These are phyloP conservation scores for Pagetopsis macropterus DNA, from an alignment of 2,797 vertebrate genomes.

Conservation along the genomic window DNA sequence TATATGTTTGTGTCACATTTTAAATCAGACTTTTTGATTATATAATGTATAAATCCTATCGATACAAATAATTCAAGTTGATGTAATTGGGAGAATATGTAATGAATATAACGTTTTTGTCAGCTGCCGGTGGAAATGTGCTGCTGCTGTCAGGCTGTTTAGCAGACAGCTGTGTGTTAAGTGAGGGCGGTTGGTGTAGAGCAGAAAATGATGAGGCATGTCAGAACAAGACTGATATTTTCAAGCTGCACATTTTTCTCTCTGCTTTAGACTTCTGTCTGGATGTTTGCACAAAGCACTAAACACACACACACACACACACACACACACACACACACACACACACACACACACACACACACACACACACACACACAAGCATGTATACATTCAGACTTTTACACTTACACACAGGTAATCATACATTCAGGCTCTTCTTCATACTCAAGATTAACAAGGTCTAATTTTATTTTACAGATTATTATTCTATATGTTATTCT, in stretches of 20 bases:
- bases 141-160: slow-evolving; percentile 37
- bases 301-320: slow-evolving; percentile 40
- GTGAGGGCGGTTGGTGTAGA: slow-evolving; percentile 47
- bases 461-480: not conserved
- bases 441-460: slow-evolving; percentile 7
- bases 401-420: slow-evolving; percentile 33
- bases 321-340: no score
- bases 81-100: not conserved
- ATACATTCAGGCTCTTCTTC: slow-evolving; percentile 35
- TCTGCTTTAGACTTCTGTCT: slow-evolving; percentile 60
- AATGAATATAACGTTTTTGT: not conserved
- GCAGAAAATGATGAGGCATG: slow-evolving; percentile 73
- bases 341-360: slow-evolving; percentile 22
- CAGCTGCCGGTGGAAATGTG: not conserved
- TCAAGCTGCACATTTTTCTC: slow-evolving; percentile 71
- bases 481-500: not conserved
- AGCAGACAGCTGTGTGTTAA: slow-evolving; percentile 31
- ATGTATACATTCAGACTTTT: slow-evolving; percentile 16
- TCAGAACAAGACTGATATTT: slow-evolving; percentile 78
- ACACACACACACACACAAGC: not conserved
- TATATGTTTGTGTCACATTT: not conserved
- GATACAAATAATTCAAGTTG: not conserved
- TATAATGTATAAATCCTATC: not conserved
- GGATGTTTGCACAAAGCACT: slow-evolving; percentile 70
- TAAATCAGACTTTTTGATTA: not conserved